Evolutionary conservation across 2,888 invertebrate species (phyloP), one percentile per base, ranked within the genome.

Genomic region (Metopia argyrocephala): DNA sequence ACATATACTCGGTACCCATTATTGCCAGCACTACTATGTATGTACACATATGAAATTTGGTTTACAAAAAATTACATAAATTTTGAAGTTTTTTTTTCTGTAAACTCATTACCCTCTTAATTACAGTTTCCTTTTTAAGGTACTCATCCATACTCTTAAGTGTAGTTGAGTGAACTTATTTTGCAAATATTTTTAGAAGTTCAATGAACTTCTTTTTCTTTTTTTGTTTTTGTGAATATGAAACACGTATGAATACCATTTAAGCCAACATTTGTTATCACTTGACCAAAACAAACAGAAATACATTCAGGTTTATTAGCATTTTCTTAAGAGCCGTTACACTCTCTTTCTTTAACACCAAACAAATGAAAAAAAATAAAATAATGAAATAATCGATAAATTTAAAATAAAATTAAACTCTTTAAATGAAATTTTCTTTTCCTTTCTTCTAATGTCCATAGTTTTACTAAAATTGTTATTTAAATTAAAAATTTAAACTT

Each of bases 271-370:
- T 38, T 38, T 38, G 15, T 38, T 38, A 5, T 21, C 56, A 56
- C 48, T 27, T 25, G 52, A 45, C 48, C 28, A 66, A 28, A 46
- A 65, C 21, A 57, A 45, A 57, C 64, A 46, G 6, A 25, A 38
- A 38, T 9, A 38, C 38, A 38, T 12, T 1, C 12, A 2, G 15
- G 38, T 38, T 38, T 38, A 38, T 38, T 38, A 38, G 38, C 38
- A 38, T 38, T 38, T 38, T 3, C 15, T 38, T 38, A 1, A 38
- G 4, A 38, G 38, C 38, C 38, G 15, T 38, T 38, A 12, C 0
- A 31, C 12, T 9, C 38, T 15, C 12, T 38, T 38, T 38, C 38
- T 9, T 12, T 15, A 38, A 7, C 31, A 31, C 1, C 12, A 2
- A 38, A 15, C 38, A 9, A 38, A 38, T 15, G 38, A 38, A 38